These are phyloP conservation scores for Monopterus albus DNA, from an alignment of 2,113 vertebrate species.

Conservation along the genomic window DNA sequence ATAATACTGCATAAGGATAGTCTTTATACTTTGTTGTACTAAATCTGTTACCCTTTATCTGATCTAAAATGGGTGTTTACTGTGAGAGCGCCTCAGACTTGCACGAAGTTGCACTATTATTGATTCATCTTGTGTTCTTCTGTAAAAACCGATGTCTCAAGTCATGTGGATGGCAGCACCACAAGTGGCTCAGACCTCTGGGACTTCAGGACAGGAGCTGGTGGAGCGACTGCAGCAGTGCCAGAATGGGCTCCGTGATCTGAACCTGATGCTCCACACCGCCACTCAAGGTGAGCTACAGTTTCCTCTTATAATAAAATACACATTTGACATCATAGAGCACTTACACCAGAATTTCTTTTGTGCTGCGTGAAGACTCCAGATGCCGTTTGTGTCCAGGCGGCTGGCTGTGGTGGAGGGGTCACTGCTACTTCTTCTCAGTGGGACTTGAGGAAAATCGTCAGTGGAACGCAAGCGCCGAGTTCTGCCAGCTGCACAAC, in stretches of 20 bases:
- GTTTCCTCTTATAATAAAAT: no score
- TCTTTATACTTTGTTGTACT: no score
- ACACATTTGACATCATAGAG: not conserved
- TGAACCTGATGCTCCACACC: constrained; percentile 23
- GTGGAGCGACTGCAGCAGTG: constrained; percentile 29
- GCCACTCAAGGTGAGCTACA: constrained; percentile 35
- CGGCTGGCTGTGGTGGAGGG: constrained; percentile 52
- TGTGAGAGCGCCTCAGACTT: no score
- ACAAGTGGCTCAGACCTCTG: not conserved
- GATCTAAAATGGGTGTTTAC: no score
- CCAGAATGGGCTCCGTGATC: not conserved
- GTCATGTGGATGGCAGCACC: not conserved
- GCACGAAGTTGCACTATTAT: no score
- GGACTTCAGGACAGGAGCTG: not conserved
- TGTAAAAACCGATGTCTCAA: not conserved
- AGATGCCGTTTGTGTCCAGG: constrained; percentile 49
- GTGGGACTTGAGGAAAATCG: constrained; percentile 20
- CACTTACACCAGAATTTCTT: no score
- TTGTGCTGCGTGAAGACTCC: constrained; percentile 15
- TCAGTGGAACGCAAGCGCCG: not conserved
- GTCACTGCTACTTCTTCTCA: constrained; percentile 60
- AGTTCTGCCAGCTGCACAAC: constrained; percentile 45
- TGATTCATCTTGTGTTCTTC: no score
- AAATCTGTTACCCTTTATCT: no score
- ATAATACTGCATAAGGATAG: no score